phyloP scores from a whole-genome alignment of 2,888 invertebrate genomes.

The Acanthococcus lagerstroemiae region DNA sequence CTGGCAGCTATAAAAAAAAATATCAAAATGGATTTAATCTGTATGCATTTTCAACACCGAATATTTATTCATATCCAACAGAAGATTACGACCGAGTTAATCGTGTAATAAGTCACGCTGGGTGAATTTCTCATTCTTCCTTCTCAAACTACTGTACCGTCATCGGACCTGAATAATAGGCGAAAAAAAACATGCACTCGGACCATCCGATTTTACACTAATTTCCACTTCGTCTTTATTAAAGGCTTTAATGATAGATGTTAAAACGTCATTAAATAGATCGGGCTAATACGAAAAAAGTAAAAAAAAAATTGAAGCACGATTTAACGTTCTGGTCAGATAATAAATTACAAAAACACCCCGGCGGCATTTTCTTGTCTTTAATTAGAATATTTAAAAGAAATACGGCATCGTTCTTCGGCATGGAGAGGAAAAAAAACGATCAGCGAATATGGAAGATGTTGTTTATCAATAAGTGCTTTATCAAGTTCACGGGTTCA shows the following conservation, averaged over 20 bases:
- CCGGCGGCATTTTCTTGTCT: slow-evolving; percentile 23
- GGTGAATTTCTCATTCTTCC: slow-evolving; percentile 17
- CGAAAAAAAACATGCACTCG: slow-evolving; percentile 1
- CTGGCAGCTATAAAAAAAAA: no score
- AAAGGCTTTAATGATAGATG: slow-evolving; percentile 16
- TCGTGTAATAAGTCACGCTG: slow-evolving; percentile 24
- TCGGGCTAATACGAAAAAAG: background rate
- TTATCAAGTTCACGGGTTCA: slow-evolving; percentile 20
- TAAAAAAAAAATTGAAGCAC: slow-evolving; percentile 3
- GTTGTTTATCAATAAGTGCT: slow-evolving; percentile 7
- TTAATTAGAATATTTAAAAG: slow-evolving; percentile 26
- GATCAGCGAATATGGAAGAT: slow-evolving; percentile 5
- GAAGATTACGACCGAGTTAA: slow-evolving; percentile 8
- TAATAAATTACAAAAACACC: slow-evolving; percentile 25
- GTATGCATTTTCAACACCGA: background rate
- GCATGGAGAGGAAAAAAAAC: no score
- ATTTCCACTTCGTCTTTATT: slow-evolving; percentile 23
- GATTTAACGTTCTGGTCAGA: slow-evolving; percentile 6
- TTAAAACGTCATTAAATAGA: slow-evolving; percentile 26
- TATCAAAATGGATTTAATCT: background rate
- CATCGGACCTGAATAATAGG: background rate
- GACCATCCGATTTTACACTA: slow-evolving; percentile 17
- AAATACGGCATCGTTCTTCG: background rate
- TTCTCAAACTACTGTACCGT: background rate
- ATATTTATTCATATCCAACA: slow-evolving; percentile 2